Base-by-base conservation (phyloP, 2,888 invertebrate species). In the Tipula confusa region DNA sequence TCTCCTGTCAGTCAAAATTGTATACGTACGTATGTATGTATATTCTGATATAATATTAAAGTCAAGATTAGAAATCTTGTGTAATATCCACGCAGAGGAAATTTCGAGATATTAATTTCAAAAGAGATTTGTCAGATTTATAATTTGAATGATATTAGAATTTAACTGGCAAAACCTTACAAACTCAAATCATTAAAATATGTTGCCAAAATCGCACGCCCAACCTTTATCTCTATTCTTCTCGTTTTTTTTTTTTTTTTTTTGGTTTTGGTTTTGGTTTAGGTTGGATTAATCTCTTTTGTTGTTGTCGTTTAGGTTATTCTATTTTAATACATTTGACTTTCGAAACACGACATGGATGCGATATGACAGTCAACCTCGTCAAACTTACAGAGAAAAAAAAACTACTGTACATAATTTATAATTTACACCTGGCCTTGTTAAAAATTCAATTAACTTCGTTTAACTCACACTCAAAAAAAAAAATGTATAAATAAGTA, bases 371-470 rank as follows among this genome's bases (percentile, higher is more conserved):
- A 64, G 64, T 64, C 5, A 18, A 9, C 64, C 24, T 64, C 64
- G 9, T 64, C 64, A 64, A 64, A 64, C 18, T 9, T 9, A 24
- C 64, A 64, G 3, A 64, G 0, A 64, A 64, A 5, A 7, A 64
- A 64, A 18, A 9, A 64, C 43, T 1, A 24, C 24, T 24, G 24
- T 64, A 7, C 24, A 24, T 24, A 9, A 64, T 18, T 64, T 24
- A 64, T 24, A 64, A 64, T 24, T 24, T 64, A 24, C 24, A 64
- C 64, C 64, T 64, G 64, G 64, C 24, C 64, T 64, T 18, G 64
- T 64, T 24, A 64, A 64, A 64, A 64, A 64, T 64, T 64, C 64
- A 64, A 64, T 64, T 64, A 64, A 64, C 64, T 64, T 64, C 64
- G 64, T 64, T 64, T 64, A 64, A 64, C 64, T 64, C 2, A 11